A percentile compares a stretch with the other conserved stretches of the same genome.
Conservation (phyloP, 64 coral and sea anemone genomes). For the Dendrophyllia cribrosa region DNA sequence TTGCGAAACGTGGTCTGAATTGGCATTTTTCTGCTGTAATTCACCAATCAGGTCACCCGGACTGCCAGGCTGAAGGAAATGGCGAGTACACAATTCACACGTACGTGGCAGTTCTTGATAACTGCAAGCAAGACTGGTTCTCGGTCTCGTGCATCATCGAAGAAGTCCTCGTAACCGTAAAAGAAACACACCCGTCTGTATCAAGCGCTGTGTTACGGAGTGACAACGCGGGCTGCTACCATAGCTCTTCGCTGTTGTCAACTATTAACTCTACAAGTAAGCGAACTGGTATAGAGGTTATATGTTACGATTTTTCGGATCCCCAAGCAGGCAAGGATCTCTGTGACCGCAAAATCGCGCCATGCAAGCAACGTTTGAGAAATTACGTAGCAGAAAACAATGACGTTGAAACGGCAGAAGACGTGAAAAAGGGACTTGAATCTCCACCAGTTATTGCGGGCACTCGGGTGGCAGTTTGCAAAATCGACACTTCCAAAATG, state of each 20-base stretch:
- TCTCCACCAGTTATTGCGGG: slow-evolving; percentile 35
- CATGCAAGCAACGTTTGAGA: slow-evolving; percentile 62
- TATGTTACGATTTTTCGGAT: slow-evolving; percentile 56
- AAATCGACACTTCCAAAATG: slow-evolving; percentile 26
- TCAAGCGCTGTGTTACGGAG: slow-evolving; percentile 34
- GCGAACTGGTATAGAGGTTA: slow-evolving; percentile 53
- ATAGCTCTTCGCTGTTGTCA: slow-evolving; percentile 5
- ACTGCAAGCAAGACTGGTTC: slow-evolving; percentile 71
- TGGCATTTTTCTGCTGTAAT: slow-evolving; percentile 42
- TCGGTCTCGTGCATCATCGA: slow-evolving; percentile 71
- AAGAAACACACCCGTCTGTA: slow-evolving; percentile 59
- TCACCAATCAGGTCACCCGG: slow-evolving; percentile 50
- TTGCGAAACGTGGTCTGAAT: slow-evolving; percentile 26
- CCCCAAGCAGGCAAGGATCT: slow-evolving; percentile 64
- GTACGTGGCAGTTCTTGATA: slow-evolving; percentile 47
- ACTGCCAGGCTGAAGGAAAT: neutral
- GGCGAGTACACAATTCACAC: slow-evolving; percentile 33
- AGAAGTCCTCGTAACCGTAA: slow-evolving; percentile 56
- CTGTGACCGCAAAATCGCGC: slow-evolving; percentile 64
- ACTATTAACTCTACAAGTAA: slow-evolving; percentile 19
- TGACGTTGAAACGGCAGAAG: slow-evolving; percentile 22
- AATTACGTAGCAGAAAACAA: slow-evolving; percentile 56
- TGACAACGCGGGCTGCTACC: slow-evolving; percentile 23
- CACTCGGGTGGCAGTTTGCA: slow-evolving; percentile 4
- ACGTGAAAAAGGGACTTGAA: slow-evolving; percentile 43